Base-by-base conservation (phyloP, 2,797 vertebrate species). In the Girardinus metallicus region DNA sequence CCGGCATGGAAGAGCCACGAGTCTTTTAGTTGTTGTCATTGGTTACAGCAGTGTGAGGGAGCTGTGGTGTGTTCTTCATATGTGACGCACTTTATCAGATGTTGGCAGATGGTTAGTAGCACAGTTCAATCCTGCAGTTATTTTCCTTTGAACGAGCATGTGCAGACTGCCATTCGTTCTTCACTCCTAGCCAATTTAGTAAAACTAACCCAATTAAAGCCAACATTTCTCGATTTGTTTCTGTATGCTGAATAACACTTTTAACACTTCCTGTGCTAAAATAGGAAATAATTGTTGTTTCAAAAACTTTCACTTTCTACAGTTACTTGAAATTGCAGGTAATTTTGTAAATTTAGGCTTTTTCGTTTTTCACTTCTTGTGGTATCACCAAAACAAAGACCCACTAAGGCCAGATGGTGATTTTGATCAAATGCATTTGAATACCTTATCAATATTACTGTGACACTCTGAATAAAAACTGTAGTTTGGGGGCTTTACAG, bases 71-170 rank as follows among this genome's bases (percentile, higher is more conserved):
- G 4, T 1, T 43, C 57, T n/a, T 73, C 74, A 57, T 31, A 43
- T 49, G 29, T 29, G 70, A 47, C 1, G n/a, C 34, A 21, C 7
- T 12, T 60, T 31, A 13, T 68, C 76, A 62, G 57, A 74, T 51
- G 39, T 70, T 71, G 66, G n/a, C 75, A 86, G 81, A 76, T 64
- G 78, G 73, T 57, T 55, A 43, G 64, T 78, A 71, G 29, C 23
- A 10, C 71, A 43, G 64, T n/a, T 77, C 49, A 39, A 47, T 41
- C 83, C 62, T 39, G 70, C 21, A 68, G 21, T 43, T 74, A 46
- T 34, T 44, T 70, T 64, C 11, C 44, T 73, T 53, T 46, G 13
- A 46, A 12, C 21, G 3, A 21, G 16, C 39, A 21, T 23, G 13
- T 34, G 41, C 23, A 26, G 41, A 39, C 44, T 47, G 16, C 31